These are phyloP conservation scores for Trididemnum miniatum DNA, from an alignment of 23 tunicate genomes.

Conservation along the genomic window DNA sequence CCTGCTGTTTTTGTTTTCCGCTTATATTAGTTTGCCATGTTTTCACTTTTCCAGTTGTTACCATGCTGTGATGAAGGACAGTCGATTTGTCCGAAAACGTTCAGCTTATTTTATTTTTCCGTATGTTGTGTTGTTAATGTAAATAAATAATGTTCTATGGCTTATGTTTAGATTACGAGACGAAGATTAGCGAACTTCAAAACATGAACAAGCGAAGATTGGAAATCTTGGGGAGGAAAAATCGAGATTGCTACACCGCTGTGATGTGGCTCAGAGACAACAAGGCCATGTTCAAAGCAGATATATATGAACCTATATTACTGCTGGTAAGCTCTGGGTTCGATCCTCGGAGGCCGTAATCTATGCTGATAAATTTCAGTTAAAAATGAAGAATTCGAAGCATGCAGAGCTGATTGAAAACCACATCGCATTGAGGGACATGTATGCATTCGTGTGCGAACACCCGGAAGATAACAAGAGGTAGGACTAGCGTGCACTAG, in stretches of 20 bases:
- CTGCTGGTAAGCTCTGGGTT: slow-evolving; percentile 43
- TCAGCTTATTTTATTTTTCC: too few species aligned
- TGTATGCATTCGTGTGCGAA: slow-evolving; percentile 90
- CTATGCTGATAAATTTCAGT: slow-evolving; percentile 5
- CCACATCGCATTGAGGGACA: slow-evolving; percentile 70
- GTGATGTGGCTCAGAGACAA: slow-evolving; percentile 68
- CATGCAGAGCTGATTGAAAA: slow-evolving; percentile 82
- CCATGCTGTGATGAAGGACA: too few species aligned
- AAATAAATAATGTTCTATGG: background rate
- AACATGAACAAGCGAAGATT: slow-evolving; percentile 61
- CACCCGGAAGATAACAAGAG: slow-evolving; percentile 51
- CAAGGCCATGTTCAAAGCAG: slow-evolving; percentile 48
- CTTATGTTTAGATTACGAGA: slow-evolving; percentile 42
- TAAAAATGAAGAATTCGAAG: slow-evolving; percentile 54
- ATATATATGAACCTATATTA: slow-evolving; percentile 71
- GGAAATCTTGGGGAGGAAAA: slow-evolving; percentile 41
- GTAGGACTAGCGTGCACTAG: too few species aligned
- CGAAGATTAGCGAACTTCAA: slow-evolving; percentile 47
- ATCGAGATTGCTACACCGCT: slow-evolving; percentile 70
- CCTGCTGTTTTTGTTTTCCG: too few species aligned
- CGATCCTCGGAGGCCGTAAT: too few species aligned
- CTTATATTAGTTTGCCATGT: too few species aligned
- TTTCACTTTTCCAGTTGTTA: too few species aligned
- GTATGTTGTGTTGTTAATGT: too few species aligned
- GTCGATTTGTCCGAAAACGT: too few species aligned